phyloP scores from a whole-genome alignment of 2,113 vertebrate species.

The Narcine bancroftii region DNA sequence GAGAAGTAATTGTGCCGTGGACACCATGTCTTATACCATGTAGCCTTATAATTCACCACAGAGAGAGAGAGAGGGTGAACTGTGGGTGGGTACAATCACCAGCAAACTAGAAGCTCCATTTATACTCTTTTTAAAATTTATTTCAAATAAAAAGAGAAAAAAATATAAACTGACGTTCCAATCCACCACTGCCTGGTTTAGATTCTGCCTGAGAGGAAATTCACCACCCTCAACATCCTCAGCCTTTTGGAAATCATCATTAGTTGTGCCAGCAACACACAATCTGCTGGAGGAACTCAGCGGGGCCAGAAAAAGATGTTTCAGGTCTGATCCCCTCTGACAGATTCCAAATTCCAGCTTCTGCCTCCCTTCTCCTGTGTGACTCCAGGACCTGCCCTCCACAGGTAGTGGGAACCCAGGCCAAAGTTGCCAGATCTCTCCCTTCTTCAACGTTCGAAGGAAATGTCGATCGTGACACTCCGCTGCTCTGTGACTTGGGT shows the following conservation, averaged over 20 bases:
- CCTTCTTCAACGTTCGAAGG: background rate
- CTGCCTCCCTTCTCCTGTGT: too few species aligned
- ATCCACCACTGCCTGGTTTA: background rate
- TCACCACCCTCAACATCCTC: background rate
- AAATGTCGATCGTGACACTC: background rate
- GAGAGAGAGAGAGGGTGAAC: background rate
- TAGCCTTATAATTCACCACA: background rate
- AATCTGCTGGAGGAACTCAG: too few species aligned
- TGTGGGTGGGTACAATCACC: background rate
- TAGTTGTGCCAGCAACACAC: too few species aligned
- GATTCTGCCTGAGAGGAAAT: background rate
- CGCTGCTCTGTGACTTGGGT: background rate
- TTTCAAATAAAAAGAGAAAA: background rate
- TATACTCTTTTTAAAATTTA: background rate
- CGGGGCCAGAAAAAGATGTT: too few species aligned
- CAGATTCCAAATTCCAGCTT: too few species aligned
- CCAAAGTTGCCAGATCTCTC: background rate
- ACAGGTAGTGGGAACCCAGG: too few species aligned
- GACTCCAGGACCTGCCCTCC: too few species aligned
- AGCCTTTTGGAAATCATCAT: background rate
- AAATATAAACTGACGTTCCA: background rate
- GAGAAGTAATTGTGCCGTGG: background rate
- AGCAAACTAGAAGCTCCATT: background rate
- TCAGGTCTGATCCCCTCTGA: too few species aligned
- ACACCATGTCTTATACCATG: background rate